A percentile compares a stretch with the other conserved stretches of the same genome.
Evolutionary conservation across 2,888 invertebrate genomes (phyloP).

Genomic region (Drosophila cognata): DNA sequence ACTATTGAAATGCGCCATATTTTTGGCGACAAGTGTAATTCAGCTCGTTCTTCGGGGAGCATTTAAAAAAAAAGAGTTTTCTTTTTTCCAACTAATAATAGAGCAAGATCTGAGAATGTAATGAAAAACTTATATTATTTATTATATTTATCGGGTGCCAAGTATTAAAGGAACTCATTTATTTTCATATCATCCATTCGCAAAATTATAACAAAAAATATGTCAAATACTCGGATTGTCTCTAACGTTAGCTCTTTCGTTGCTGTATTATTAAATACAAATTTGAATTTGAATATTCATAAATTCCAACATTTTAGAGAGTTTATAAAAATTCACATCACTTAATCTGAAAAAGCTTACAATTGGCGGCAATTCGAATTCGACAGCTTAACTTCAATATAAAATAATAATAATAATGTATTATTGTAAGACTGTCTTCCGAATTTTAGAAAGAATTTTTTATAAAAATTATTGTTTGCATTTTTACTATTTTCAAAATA

Average conservation of each 20-base stretch:
- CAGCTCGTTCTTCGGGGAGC: too few species aligned
- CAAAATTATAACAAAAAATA: too few species aligned
- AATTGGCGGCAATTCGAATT: too few species aligned
- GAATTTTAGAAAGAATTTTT: too few species aligned
- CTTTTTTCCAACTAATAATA: not conserved
- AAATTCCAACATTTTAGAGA: too few species aligned
- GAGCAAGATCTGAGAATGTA: rapidly evolving
- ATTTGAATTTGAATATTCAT: not conserved
- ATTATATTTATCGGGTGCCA: not conserved
- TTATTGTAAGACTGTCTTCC: too few species aligned
- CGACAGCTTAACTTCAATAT: too few species aligned
- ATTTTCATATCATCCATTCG: not conserved
- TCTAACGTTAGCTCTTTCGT: not conserved
- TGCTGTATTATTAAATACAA: too few species aligned
- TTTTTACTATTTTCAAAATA: too few species aligned
- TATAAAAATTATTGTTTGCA: too few species aligned
- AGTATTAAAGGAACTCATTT: not conserved
- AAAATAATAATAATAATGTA: too few species aligned
- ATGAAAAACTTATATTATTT: not conserved
- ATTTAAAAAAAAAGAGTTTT: not conserved
- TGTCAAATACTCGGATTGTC: too few species aligned
- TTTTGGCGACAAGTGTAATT: not conserved
- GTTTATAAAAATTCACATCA: not conserved
- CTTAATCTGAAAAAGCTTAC: not conserved
- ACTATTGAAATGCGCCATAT: not conserved